Percentiles rank a stretch among this genome's conserved stretches.
Evolutionary conservation across 2,888 invertebrate genomes (phyloP).

Genomic region (Parapristionchus giblindavisi): DNA sequence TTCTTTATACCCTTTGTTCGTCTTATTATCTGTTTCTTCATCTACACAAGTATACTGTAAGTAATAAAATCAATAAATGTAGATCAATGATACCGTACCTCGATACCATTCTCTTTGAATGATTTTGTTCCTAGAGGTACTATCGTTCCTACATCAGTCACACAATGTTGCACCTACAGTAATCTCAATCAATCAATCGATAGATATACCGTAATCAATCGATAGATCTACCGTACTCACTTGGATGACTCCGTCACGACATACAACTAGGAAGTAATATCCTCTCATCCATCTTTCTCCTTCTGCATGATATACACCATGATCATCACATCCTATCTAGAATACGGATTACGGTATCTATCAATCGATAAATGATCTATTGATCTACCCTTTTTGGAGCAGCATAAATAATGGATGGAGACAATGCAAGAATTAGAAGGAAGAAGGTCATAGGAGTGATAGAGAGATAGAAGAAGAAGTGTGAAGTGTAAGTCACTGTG

Average conservation of each 20-base stretch:
- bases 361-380: neutral
- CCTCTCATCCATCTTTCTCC: constrained; percentile 36
- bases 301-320: constrained; percentile 37
- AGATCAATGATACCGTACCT: constrained; percentile 2
- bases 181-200: too few species aligned
- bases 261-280: constrained; percentile 32
- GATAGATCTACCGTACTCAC: constrained; percentile 28
- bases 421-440: neutral
- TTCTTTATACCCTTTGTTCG: constrained; percentile 14
- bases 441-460: constrained; percentile 30
- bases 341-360: neutral
- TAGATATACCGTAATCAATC: too few species aligned
- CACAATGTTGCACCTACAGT: constrained; percentile 33
- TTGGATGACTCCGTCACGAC: constrained; percentile 27
- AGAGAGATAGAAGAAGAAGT: constrained; percentile 24
- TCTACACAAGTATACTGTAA: constrained; percentile 31
- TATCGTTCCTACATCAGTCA: constrained; percentile 30
- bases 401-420: neutral
- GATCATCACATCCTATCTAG: constrained; percentile 34
- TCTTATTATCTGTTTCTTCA: neutral
- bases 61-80: neutral
- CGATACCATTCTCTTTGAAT: constrained; percentile 31
- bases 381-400: constrained; percentile 27
- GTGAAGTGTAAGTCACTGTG: constrained; percentile 9
- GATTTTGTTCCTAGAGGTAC: constrained; percentile 26